These are phyloP conservation scores for Prorops nasuta DNA, from an alignment of 1,140 invertebrate genomes.

Conservation along the genomic window DNA sequence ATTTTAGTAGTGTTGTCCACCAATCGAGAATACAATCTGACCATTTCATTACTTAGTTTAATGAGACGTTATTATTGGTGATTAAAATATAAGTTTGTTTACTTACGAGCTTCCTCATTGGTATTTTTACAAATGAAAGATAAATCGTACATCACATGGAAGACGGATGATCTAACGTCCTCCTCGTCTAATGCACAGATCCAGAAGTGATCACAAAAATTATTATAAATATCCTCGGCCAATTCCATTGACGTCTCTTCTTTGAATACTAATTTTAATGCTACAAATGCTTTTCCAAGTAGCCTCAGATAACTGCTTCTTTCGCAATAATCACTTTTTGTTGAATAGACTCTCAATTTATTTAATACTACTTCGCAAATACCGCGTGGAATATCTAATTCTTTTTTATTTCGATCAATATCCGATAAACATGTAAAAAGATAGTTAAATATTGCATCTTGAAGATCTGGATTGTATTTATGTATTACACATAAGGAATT, in stretches of 20 bases:
- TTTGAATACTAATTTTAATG: constrained; percentile 11
- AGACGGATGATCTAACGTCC: constrained; percentile 32
- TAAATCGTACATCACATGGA: constrained; percentile 31
- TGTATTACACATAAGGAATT: constrained; percentile 8
- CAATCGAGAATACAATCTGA: constrained; percentile 25
- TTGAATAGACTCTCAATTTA: constrained; percentile 2
- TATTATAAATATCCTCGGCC: constrained; percentile 25
- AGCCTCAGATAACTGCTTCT: constrained; percentile 35
- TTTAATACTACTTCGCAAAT: constrained; percentile 20
- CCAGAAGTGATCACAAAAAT: constrained; percentile 32
- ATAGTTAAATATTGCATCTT: constrained; percentile 37
- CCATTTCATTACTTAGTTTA: neutral
- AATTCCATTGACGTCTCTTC: constrained; percentile 5
- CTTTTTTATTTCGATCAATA: neutral
- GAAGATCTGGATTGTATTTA: constrained; percentile 28
- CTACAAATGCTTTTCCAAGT: constrained; percentile 33
- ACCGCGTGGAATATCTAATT: neutral
- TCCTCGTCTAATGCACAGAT: constrained; percentile 24
- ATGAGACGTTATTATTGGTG: neutral
- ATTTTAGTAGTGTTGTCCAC: constrained; percentile 43
- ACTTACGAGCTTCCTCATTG: constrained; percentile 22
- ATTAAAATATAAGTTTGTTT: neutral
- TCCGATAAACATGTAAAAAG: constrained; percentile 24
- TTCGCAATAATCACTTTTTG: constrained; percentile 18
- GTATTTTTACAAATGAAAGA: constrained; percentile 9